Evolutionary conservation across 2,797 vertebrate species (phyloP), one percentile per base, ranked within the genome.

Genomic region (Crenichthys baileyi): DNA sequence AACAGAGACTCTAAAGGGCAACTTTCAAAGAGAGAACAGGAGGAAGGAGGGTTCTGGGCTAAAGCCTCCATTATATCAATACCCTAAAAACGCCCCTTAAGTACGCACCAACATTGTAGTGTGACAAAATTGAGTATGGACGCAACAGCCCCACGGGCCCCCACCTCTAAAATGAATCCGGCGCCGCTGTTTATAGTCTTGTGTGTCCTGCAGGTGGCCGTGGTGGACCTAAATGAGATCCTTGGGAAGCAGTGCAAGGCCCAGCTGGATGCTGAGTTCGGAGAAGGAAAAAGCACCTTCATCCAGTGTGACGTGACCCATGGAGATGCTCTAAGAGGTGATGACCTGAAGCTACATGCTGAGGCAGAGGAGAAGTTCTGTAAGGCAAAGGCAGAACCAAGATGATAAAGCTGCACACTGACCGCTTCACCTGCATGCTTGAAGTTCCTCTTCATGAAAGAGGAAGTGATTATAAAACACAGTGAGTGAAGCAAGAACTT

Each of bases 231-330:
- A 84, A 99, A 98, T 83, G 82, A 89, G 5, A 93, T 95, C 75
- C 92, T 93, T 1, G 97, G 98, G 0, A 91, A 95, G 24, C 85
- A 94, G 86, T 97, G 97, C 85, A 97, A 97, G 87, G 89, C 90
- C 0, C 92, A 94, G 73, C 90, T 99, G 83, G 97, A 97, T 24
- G 83, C 93, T 11, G 93, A 96, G 81, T 98, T 97, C n/a, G 97
- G 97, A 73, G 93, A 94, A 16, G 96, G 95, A 76, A 93, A 94
- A 83, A 96, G 95, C 12, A 79, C 93, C 0, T 99, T 99, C 82
- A 90, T 99, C 75, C 95, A 95, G 72, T 99, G 98, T 75, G 97
- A 99, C 79, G 97, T 99, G 83, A 96, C 97, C 29, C 92, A 98
- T 0, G 94, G 90, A 80, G 94, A 95, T 20, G 95, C 96, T 31